Base-by-base conservation (phyloP, 2,888 invertebrate genomes). In the Acanthoscelides obtectus region DNA sequence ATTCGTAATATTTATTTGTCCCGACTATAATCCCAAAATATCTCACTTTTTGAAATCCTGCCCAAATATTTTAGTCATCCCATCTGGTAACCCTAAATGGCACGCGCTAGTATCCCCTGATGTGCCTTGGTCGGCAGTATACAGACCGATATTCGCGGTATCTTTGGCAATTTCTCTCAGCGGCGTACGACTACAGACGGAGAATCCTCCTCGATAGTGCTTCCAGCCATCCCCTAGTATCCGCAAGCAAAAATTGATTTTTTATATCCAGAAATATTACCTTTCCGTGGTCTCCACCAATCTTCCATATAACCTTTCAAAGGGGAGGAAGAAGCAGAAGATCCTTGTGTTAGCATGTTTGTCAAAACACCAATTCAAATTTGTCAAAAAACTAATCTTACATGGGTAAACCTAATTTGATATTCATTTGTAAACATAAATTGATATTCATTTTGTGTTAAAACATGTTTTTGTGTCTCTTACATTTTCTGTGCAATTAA, bases 251-350 rank as follows among this genome's bases (percentile, higher is more conserved):
- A 45, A 3, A 45, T 45, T 12, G 12, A 45, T 70, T 69, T 22
- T 17, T 72, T 78, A 77, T 79, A 80, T 74, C 73, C 45, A 45
- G 12, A 45, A 45, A 45, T 77, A 80, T 81, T 85, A 96, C 96
- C 96, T 96, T 96, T 96, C 87, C 96, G 92, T 87, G 96, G 96
- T 90, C 95, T 93, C 95, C 95, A 96, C 96, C 96, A 96, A 90
- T 96, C 95, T 93, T 96, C 96, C 94, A 94, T 95, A 93, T 95
- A 96, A 92, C 95, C 95, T 96, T 94, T 93, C 93, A 94, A 93
- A 88, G 92, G 92, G 89, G 94, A 93, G 90, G 95, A 94, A 87
- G 88, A 88, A 86, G 88, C 87, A 88, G 89, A 89, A 88, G 89
- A 88, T 89, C 89, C 90, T 90, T 90, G 17, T 45, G 45, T 86